phyloP scores from a whole-genome alignment of 53 echinoderm and acorn worm genomes.

The Antedon mediterranea region DNA sequence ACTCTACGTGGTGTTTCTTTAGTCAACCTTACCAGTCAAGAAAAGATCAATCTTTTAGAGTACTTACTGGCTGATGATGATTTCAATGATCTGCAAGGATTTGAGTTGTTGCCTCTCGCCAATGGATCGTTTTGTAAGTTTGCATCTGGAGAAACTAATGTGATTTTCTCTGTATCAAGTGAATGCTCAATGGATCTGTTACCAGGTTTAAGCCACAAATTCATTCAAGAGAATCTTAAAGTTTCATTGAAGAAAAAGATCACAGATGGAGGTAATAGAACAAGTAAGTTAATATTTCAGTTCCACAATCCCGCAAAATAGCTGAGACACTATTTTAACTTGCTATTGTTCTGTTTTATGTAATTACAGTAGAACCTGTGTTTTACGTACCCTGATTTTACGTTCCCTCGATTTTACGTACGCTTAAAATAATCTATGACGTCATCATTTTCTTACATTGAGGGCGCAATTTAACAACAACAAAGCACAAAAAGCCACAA shows the following conservation, averaged over 20 bases:
- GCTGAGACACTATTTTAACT: too few species aligned
- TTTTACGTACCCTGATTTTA: too few species aligned
- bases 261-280: not conserved
- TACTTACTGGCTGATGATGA: constrained; percentile 21
- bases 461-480: too few species aligned
- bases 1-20: constrained; percentile 14
- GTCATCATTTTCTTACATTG: too few species aligned
- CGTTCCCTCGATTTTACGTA: too few species aligned
- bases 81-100: constrained; percentile 17
- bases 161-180: constrained; percentile 6
- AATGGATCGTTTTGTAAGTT: constrained; percentile 20
- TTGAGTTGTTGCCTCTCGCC: constrained; percentile 22
- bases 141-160: not conserved
- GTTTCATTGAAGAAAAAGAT: not conserved
- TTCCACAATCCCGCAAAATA: too few species aligned
- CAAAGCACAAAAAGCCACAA: too few species aligned
- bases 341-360: too few species aligned
- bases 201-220: constrained; percentile 15
- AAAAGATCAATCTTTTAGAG: constrained; percentile 23
- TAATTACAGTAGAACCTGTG: too few species aligned
- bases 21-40: not conserved
- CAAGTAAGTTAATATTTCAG: not conserved
- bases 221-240: constrained; percentile 7
- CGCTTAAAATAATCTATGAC: too few species aligned
- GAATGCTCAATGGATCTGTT: constrained; percentile 21